Evolutionary conservation across 2,113 vertebrate species (phyloP).

Genomic region (Thalassoma bifasciatum): DNA sequence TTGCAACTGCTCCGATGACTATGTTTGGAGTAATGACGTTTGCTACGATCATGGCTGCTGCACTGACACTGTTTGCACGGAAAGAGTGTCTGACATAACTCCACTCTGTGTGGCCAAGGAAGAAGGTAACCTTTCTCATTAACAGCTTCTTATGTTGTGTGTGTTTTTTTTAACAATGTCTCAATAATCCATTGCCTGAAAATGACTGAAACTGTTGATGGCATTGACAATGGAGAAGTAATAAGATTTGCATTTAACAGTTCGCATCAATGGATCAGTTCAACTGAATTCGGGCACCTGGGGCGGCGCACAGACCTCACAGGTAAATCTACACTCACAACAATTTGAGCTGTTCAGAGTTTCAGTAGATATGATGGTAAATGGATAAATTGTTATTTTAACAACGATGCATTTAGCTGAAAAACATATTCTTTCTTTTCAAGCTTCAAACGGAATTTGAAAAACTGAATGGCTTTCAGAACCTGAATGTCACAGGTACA

Average conservation of each 20-base stretch:
- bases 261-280: conserved; percentile 48
- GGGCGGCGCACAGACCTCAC: accelerated
- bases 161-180: no score
- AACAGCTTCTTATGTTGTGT: no score
- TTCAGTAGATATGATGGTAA: no score
- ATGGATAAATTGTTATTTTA: no score
- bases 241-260: conserved; percentile 46
- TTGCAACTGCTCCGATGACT: conserved; percentile 62
- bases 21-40: conserved; percentile 72
- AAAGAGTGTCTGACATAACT: conserved; percentile 39
- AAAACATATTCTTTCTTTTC: conserved; percentile 11
- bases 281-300: accelerated
- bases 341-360: no score
- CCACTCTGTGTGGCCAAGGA: conserved; percentile 66
- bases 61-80: conserved; percentile 11
- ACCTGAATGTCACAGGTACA: neutral
- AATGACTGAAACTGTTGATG: neutral
- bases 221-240: neutral
- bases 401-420: no score
- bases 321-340: neutral
- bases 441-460: neutral
- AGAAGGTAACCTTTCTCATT: conserved; percentile 49
- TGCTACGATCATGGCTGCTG: conserved; percentile 68
- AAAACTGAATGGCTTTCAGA: conserved; percentile 51
- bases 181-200: no score